phyloP scores from a whole-genome alignment of 1,140 invertebrate species.

The Camponotus pennsylvanicus region DNA sequence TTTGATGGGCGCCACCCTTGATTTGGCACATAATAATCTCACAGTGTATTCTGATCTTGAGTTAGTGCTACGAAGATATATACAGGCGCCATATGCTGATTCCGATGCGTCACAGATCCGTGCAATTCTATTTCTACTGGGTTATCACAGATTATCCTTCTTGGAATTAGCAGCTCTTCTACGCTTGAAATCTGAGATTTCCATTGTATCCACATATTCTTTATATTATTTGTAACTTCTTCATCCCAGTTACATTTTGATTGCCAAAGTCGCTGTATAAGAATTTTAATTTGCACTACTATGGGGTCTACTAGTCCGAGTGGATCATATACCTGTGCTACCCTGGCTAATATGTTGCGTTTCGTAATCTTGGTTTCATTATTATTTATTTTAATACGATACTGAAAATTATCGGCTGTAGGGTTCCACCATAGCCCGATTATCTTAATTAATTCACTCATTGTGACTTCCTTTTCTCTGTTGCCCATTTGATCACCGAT shows the following conservation, averaged over 20 bases:
- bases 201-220: not conserved
- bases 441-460: not conserved
- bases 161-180: no score
- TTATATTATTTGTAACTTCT: no score
- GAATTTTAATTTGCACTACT: not conserved
- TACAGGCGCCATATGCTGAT: not conserved
- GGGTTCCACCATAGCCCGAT: not conserved
- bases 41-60: not conserved
- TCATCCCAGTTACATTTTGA: not conserved
- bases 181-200: no score
- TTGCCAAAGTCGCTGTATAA: not conserved
- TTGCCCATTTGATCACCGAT: no score
- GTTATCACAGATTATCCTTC: no score
- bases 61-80: not conserved
- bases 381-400: not conserved
- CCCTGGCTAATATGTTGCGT: not conserved
- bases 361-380: not conserved
- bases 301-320: not conserved
- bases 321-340: not conserved
- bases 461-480: no score
- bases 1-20: slow-evolving; percentile 40
- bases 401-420: not conserved
- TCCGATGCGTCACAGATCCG: not conserved
- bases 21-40: slow-evolving; percentile 20
- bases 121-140: not conserved